Conservation (phyloP, 2,113 vertebrate species). For the Prinia subflava region DNA sequence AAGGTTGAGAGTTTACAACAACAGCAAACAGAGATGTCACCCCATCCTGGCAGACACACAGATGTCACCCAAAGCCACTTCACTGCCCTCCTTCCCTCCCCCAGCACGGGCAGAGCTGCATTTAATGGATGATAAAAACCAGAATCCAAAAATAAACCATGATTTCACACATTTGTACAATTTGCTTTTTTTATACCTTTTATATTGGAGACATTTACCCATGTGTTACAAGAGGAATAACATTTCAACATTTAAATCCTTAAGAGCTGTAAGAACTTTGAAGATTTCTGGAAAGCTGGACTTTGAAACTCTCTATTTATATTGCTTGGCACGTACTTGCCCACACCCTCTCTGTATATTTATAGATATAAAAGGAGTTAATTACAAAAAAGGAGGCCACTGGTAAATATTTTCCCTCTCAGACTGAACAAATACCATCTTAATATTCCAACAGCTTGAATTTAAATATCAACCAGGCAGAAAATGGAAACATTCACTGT, state of each 20-base stretch:
- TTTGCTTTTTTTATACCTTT: neutral
- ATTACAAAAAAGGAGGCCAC: neutral
- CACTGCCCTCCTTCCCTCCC: neutral
- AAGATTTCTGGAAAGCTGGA: neutral
- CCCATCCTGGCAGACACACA: neutral
- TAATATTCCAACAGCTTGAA: neutral
- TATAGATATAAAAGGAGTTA: neutral
- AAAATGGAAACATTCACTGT: neutral
- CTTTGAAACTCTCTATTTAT: conserved; percentile 29
- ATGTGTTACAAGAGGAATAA: neutral
- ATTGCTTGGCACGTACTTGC: neutral
- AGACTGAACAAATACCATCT: neutral
- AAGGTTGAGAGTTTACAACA: neutral
- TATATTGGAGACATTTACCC: neutral
- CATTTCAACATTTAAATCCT: neutral
- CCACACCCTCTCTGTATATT: conserved; percentile 11
- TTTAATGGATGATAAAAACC: neutral
- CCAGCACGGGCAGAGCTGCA: neutral
- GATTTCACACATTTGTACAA: neutral
- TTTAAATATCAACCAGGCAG: neutral
- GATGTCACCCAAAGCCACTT: neutral
- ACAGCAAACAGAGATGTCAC: neutral
- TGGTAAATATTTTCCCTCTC: neutral
- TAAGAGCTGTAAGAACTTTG: neutral
- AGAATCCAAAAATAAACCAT: neutral